phyloP scores from a whole-genome alignment of 1,140 invertebrate genomes.

The Leptopilina clavipes region DNA sequence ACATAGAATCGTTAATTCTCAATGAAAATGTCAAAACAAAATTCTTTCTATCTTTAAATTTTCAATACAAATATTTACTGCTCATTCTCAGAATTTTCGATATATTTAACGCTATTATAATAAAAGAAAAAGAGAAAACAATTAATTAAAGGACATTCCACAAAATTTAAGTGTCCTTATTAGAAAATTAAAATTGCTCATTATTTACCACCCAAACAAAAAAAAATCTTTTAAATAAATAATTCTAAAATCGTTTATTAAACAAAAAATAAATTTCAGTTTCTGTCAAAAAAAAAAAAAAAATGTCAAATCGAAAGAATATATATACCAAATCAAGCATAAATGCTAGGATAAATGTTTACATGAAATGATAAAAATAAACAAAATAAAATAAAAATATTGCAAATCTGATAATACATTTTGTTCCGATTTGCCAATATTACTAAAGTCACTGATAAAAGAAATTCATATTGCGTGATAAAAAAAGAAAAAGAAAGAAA shows the following conservation, averaged over 20 bases:
- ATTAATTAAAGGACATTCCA: not conserved
- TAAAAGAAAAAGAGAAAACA: not conserved
- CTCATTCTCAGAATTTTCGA: not conserved
- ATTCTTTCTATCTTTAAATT: not conserved
- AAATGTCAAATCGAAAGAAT: no score
- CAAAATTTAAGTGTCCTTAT: not conserved
- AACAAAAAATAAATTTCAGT: no score
- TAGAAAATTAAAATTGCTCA: not conserved
- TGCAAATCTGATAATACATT: slow-evolving; percentile 15
- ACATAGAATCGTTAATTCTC: not conserved
- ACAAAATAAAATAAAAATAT: slow-evolving; percentile 15
- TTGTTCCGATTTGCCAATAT: not conserved
- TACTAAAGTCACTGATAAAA: slow-evolving; percentile 20
- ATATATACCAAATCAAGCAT: not conserved
- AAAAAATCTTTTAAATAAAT: no score
- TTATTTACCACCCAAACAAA: no score
- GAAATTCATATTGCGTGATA: slow-evolving; percentile 5
- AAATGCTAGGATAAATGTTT: not conserved
- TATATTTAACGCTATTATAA: not conserved
- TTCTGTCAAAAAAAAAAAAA: no score
- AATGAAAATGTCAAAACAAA: not conserved
- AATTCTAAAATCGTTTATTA: no score
- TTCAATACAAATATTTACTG: not conserved
- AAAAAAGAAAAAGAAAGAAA: not conserved
- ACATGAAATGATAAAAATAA: not conserved